Base-by-base conservation (phyloP, 2,888 invertebrate genomes). In the Mimachlamys varia region DNA sequence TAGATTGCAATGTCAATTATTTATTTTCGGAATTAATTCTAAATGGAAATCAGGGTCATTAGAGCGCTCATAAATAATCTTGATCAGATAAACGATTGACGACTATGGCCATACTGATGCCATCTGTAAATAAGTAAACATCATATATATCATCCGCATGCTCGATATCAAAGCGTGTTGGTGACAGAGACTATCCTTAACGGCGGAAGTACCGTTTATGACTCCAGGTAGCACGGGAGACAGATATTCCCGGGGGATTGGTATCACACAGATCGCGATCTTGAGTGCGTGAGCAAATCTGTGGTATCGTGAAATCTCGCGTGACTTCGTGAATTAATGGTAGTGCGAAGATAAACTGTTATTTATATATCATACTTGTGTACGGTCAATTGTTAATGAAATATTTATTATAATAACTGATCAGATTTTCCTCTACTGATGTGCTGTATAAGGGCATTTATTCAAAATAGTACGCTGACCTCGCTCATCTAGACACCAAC, bases 71-170 rank as follows among this genome's bases (percentile, higher is more conserved):
- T 76, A 22, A 27, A 33, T 33, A 76, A 76, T 33, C 76, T 76
- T 27, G 27, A 76, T 76, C 76, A 76, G 76, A 76, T 76, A 76
- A 76, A 76, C 76, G 76, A 27, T 27, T 76, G 76, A 76, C 27
- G 76, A 17, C 13, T 12, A 76, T 76, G 76, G 76, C 15, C 33
- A 76, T 76, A 33, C 27, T 33, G 33, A 76, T 76, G 76, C 33
- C 76, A 76, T 76, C 27, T 76, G 76, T 76, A 76, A 76, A 76
- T 76, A 76, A 76, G 76, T 76, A 76, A 76, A 76, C 76, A 76
- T 76, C 76, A 27, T 76, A 76, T 76, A 27, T 76, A 76, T 76
- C 76, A 76, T 33, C 76, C 76, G 22, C 76, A 33, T 12, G 76
- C 76, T 33, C 27, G 0, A 76, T 33, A 76, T 76, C 76, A 76